phyloP scores from a whole-genome alignment of 2,113 vertebrate species.

The Acanthisitta chloris region DNA sequence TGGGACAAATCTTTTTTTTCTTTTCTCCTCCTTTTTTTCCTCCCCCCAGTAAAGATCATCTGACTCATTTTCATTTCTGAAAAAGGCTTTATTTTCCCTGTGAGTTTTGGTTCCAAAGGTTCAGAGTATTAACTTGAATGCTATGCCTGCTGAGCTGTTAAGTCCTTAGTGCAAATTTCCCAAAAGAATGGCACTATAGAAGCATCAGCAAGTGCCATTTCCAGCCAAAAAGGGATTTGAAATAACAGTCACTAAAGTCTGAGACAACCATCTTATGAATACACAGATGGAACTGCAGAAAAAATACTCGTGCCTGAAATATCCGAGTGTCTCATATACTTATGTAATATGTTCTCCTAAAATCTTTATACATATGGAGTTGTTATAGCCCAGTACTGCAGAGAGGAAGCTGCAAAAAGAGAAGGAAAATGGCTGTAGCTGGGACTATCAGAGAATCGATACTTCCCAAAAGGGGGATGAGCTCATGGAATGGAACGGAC shows the following conservation, averaged over 20 bases:
- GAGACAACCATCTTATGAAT: conserved; percentile 14
- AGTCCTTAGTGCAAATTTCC: background rate
- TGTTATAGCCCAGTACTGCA: background rate
- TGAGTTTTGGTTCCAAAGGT: background rate
- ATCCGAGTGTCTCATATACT: conserved; percentile 18
- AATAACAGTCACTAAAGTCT: background rate
- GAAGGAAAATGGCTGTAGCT: background rate
- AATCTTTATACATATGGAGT: background rate
- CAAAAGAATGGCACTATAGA: background rate
- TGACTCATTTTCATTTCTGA: conserved; percentile 2
- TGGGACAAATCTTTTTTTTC: background rate
- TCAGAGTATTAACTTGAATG: conserved; percentile 11
- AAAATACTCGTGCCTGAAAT: conserved; percentile 17
- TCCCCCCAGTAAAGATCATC: background rate
- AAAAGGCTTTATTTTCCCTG: background rate
- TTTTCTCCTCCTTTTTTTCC: accelerated
- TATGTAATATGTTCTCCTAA: conserved; percentile 23
- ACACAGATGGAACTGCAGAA: conserved; percentile 29
- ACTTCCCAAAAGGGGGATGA: background rate
- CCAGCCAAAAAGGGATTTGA: conserved; percentile 19
- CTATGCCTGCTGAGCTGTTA: background rate
- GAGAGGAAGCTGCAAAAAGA: background rate
- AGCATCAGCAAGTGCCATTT: conserved; percentile 7
- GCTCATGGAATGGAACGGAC: background rate
- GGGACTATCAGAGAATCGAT: background rate